These are phyloP conservation scores for Phortica variegata DNA, from an alignment of 1,140 invertebrate species.

Conservation along the genomic window DNA sequence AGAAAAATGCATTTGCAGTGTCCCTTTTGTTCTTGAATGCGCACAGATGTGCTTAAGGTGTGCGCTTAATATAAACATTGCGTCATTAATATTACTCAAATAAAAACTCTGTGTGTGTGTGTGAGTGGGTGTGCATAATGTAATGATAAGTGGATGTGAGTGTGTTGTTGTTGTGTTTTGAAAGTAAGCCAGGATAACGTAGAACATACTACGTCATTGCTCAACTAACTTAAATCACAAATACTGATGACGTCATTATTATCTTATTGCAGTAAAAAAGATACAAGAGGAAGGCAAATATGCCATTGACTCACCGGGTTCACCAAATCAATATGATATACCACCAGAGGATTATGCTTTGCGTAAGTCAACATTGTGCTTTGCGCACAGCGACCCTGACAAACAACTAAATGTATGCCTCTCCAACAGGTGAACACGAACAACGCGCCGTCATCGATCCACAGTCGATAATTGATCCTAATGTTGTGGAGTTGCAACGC, in stretches of 20 bases:
- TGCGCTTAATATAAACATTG: conserved; percentile 34
- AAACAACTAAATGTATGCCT: no score
- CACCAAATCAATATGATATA: conserved; percentile 78
- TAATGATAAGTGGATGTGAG: not conserved
- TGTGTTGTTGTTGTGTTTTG: conserved; percentile 1
- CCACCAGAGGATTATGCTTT: conserved; percentile 90
- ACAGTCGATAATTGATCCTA: conserved; percentile 80
- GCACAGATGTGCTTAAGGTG: conserved; percentile 30
- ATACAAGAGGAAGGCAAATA: conserved; percentile 94
- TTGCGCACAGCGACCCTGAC: not conserved
- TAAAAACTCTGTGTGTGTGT: conserved; percentile 19
- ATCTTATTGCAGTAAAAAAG: conserved; percentile 76
- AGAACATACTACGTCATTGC: no score
- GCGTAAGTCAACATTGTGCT: conserved; percentile 65
- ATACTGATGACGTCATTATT: conserved; percentile 28
- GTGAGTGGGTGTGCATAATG: not conserved
- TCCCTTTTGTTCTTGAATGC: no score
- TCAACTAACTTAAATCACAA: not conserved
- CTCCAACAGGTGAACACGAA: conserved; percentile 91
- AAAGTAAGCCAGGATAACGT: no score
- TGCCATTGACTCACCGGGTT: conserved; percentile 94
- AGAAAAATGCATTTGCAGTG: no score
- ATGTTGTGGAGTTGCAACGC: conserved; percentile 81
- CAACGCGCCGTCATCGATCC: conserved; percentile 95
- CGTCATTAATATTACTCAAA: conserved; percentile 42